Evolutionary conservation across 2,113 vertebrate genomes (phyloP).

Genomic region (Dolichallabes microphthalmus): DNA sequence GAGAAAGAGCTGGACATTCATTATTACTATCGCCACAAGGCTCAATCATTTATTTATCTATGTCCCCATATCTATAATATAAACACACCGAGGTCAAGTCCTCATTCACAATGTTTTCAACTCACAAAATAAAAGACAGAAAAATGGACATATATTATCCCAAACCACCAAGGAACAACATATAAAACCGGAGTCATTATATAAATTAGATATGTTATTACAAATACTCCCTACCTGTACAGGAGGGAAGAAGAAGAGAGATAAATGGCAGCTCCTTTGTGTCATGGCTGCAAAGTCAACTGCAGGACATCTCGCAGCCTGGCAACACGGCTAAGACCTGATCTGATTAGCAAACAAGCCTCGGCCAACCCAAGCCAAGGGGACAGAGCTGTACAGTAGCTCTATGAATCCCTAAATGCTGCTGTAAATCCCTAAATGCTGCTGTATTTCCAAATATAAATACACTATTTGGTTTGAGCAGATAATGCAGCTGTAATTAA

Average conservation of each 20-base stretch:
- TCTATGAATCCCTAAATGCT: conserved; percentile 12
- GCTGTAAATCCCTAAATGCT: conserved; percentile 8
- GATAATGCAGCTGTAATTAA: neutral
- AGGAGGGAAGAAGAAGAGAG: conserved; percentile 71
- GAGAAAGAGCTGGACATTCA: neutral
- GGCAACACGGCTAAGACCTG: conserved; percentile 47
- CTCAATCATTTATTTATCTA: neutral
- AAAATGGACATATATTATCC: neutral
- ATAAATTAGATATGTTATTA: neutral
- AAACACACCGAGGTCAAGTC: neutral
- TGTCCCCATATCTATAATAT: neutral
- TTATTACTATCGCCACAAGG: neutral
- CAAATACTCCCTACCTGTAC: conserved; percentile 67
- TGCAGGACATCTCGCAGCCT: conserved; percentile 44
- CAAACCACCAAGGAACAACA: neutral
- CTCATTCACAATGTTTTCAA: neutral
- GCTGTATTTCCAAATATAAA: neutral
- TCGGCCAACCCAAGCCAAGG: conserved; percentile 54
- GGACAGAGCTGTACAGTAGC: conserved; percentile 29
- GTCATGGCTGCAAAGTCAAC: conserved; percentile 65
- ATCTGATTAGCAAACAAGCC: conserved; percentile 69
- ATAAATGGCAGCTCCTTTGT: conserved; percentile 74
- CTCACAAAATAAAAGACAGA: neutral
- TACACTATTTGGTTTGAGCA: neutral
- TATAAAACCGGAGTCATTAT: neutral